A percentile compares a stretch with the other conserved stretches of the same genome.
These are phyloP conservation scores for Azemiops feae DNA, from an alignment of 2,113 vertebrate genomes.

Conservation along the genomic window DNA sequence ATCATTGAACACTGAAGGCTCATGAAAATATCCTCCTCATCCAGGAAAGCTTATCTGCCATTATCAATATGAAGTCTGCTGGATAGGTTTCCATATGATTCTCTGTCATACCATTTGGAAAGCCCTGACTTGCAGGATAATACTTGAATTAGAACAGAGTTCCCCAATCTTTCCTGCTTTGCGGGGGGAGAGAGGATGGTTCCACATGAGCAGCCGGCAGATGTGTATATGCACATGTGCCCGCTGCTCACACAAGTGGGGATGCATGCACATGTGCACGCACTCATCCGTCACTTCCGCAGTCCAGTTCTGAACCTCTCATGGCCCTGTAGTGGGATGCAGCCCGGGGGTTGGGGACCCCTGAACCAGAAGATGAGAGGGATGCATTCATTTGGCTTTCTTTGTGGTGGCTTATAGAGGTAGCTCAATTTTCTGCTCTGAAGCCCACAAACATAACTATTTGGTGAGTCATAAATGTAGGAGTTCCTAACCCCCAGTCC, in stretches of 20 bases:
- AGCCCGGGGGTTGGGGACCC: not conserved
- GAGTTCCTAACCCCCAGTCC: no score
- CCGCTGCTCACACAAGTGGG: not conserved
- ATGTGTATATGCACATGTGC: not conserved
- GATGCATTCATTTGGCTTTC: not conserved
- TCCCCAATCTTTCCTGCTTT: not conserved
- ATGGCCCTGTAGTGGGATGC: not conserved
- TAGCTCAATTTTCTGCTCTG: not conserved
- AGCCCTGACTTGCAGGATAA: not conserved
- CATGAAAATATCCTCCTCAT: not conserved
- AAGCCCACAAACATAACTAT: not conserved
- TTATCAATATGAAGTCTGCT: not conserved
- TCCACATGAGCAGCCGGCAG: not conserved
- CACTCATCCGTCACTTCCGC: not conserved
- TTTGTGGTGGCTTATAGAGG: not conserved
- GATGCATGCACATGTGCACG: not conserved
- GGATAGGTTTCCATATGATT: not conserved
- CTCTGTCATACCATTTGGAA: not conserved
- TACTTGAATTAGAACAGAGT: not conserved
- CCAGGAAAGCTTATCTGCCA: not conserved
- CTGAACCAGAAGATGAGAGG: not conserved
- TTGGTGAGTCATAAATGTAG: not conserved
- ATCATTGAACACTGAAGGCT: not conserved
- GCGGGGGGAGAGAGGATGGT: not conserved
- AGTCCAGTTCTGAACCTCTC: not conserved